Evolutionary conservation across 23 tunicate species (phyloP).

Genomic region (Styela clava): DNA sequence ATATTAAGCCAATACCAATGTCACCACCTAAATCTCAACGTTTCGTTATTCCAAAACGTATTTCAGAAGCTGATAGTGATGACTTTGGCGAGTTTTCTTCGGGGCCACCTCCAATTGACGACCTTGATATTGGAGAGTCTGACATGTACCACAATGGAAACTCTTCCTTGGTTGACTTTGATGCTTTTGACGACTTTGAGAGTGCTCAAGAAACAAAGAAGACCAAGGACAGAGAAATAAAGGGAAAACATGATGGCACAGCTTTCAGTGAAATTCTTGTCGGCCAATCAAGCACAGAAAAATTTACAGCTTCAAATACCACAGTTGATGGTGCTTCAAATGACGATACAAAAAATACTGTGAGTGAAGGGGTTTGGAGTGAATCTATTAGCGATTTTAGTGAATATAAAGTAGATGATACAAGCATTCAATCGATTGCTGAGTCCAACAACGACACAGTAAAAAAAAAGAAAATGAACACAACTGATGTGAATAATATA

Average conservation of each 20-base stretch:
- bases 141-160: constrained; percentile 57
- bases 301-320: not conserved
- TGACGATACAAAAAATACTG: not conserved
- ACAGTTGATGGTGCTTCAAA: not conserved
- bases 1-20: not conserved
- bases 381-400: not conserved
- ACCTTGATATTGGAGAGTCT: constrained; percentile 33
- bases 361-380: not conserved
- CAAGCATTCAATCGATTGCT: not conserved
- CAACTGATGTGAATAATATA: too few relatives aligned
- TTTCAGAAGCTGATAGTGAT: constrained; percentile 25
- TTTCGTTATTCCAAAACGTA: not conserved
- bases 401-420: not conserved
- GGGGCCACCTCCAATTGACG: constrained; percentile 55
- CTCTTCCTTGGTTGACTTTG: constrained; percentile 56
- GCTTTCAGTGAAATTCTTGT: constrained; percentile 28
- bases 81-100: constrained; percentile 32
- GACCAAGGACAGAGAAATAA: constrained; percentile 2
- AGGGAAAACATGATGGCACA: constrained; percentile 7
- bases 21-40: not conserved
- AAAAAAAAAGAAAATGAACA: not conserved
- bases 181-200: constrained; percentile 44
- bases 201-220: constrained; percentile 2
- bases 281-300: not conserved
- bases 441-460: not conserved